Percentiles rank a stretch among this genome's conserved stretches.
phyloP scores from a whole-genome alignment of 2,113 vertebrate genomes.

The Coregonus clupeaformis region DNA sequence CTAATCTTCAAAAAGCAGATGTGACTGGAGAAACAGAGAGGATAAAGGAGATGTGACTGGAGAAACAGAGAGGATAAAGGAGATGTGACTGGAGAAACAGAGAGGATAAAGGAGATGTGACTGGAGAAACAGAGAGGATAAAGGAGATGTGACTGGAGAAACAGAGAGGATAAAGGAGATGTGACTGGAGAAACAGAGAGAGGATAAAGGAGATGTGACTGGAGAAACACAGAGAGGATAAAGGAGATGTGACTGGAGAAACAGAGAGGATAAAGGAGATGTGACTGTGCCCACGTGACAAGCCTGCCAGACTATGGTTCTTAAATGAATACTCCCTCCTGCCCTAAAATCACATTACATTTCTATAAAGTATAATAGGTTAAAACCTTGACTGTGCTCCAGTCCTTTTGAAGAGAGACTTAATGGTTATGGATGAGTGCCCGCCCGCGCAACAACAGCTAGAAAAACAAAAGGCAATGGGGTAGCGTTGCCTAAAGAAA shows the following conservation, averaged over 20 bases:
- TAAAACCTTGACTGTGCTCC: conserved; percentile 42
- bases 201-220: conserved; percentile 77
- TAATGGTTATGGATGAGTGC: conserved; percentile 48
- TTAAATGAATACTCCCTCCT: conserved; percentile 49
- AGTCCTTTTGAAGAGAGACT: conserved; percentile 52
- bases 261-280: conserved; percentile 8
- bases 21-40: conserved; percentile 60
- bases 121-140: conserved; percentile 10
- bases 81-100: conserved; percentile 57
- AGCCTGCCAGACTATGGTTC: conserved; percentile 44
- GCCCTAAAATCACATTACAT: conserved; percentile 50
- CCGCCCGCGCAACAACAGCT: conserved; percentile 55
- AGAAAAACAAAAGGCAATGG: conserved; percentile 48
- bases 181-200: conserved; percentile 32
- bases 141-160: conserved; percentile 56
- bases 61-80: too few relatives aligned
- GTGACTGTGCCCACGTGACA: conserved; percentile 53
- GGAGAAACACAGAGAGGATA: conserved; percentile 61
- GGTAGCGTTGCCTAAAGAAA: conserved; percentile 30
- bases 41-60: conserved; percentile 58
- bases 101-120: conserved; percentile 56
- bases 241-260: conserved; percentile 49
- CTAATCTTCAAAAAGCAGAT: conserved; percentile 72
- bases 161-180: conserved; percentile 54
- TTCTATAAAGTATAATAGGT: conserved; percentile 50